Base-by-base conservation (phyloP, 2,797 vertebrate species). In the Microctenopoma stevenorrisi region DNA sequence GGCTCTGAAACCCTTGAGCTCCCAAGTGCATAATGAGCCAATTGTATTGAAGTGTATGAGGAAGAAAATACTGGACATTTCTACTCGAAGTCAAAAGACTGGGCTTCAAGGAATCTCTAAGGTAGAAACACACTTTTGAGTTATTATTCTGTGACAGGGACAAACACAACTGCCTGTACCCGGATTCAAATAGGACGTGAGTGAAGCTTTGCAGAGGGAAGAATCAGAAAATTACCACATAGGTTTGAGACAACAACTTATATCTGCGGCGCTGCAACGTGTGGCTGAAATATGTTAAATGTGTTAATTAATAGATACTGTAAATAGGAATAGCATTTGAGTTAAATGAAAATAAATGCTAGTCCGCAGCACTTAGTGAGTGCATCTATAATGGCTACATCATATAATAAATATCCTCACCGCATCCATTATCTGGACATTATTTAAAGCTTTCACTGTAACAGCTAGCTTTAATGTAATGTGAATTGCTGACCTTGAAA, bases 21-120 rank as follows among this genome's bases (percentile, higher is more conserved):
- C 85, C 72, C 28, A 16, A 65, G 25, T 65, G 75, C 60, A 86
- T 86, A 89, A 91, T 84, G 85, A 90, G 84, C 79, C 79, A 75
- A 88, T 89, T 90, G 53, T 72, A 72, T 85, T 74, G 64, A 77
- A 74, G 67, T 25, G 38, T 74, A 53, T 47, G 16, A 30, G 35
- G 14, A 38, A 35, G 22, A 52, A 35, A 46, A 51, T 28, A 74
- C 40, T 53, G 63, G 67, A 69, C 43, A 47, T 71, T 73, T 82
- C 48, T 37, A 28, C 28, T 70, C 15, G 18, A 46, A 79, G 70
- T 69, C 55, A 71, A 74, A 84, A 69, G n/a, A 64, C 8, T 3
- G 18, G 40, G 64, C 66, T 72, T 78, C 51, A 64, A 81, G 68
- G 48, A 64, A 71, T 67, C 78, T 71, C 68, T 35, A 54, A 47